Evolutionary conservation across 2,113 vertebrate species (phyloP).

Genomic region (Dolichallabes microphthalmus): DNA sequence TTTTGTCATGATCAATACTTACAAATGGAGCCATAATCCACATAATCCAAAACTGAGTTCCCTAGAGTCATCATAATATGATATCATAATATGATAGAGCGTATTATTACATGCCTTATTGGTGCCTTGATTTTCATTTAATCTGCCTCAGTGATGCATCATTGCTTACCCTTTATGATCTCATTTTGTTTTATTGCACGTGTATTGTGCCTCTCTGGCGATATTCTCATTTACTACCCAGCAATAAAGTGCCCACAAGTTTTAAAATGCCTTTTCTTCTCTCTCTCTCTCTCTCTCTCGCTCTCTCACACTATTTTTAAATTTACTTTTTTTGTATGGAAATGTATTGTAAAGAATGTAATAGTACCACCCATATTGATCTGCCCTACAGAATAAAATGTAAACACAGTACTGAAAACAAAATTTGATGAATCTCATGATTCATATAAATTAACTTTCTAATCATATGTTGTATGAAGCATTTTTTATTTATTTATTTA

Average conservation of each 20-base stretch:
- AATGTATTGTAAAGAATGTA: slow-evolving; percentile 23
- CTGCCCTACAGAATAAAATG: slow-evolving; percentile 8
- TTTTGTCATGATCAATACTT: slow-evolving; percentile 14
- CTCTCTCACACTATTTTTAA: slow-evolving; percentile 53
- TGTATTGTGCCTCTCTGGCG: slow-evolving; percentile 72
- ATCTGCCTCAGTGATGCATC: slow-evolving; percentile 73
- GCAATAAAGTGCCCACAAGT: slow-evolving; percentile 69
- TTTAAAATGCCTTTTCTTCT: slow-evolving; percentile 64
- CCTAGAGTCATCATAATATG: slow-evolving; percentile 36
- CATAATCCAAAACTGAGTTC: slow-evolving; percentile 12
- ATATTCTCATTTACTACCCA: slow-evolving; percentile 61
- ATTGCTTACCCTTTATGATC: slow-evolving; percentile 76
- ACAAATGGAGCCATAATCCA: slow-evolving; percentile 5
- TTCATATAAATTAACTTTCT: not conserved
- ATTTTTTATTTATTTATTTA: no score
- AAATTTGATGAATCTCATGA: not conserved
- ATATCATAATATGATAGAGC: slow-evolving; percentile 62
- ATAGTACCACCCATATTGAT: slow-evolving; percentile 7
- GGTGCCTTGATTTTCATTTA: slow-evolving; percentile 80
- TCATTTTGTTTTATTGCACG: slow-evolving; percentile 80
- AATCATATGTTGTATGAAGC: not conserved
- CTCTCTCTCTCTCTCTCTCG: no score
- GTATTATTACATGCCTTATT: slow-evolving; percentile 78
- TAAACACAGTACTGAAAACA: slow-evolving; percentile 24
- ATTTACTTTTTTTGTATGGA: slow-evolving; percentile 52